Base-by-base conservation (phyloP, 2,113 vertebrate species). In the Murina feae region DNA sequence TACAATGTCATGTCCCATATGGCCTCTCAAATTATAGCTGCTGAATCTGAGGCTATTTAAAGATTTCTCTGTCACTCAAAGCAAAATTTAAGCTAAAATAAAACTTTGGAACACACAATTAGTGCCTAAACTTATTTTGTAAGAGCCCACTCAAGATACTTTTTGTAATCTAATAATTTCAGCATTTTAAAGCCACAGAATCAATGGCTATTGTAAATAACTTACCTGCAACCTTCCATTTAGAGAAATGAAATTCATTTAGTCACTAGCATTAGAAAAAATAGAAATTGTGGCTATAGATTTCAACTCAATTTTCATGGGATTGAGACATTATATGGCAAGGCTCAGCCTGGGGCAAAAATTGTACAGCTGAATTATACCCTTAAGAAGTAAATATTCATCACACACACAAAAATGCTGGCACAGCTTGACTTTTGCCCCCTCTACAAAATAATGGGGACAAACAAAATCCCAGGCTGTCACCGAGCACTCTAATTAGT, bases 401-500 rank as follows among this genome's bases (percentile, higher is more conserved):
- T 92, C 92, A 88, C 74, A 72, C 35, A 72, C 35, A 53, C 63
- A 94, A 21, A 86, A n/a, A 82, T 13, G 11, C 87, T 96, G 95
- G 97, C 1, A 0, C 58, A 94, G 87, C 37, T 72, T 90, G 90
- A 93, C 86, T 95, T 90, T 84, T 87, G 66, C 32, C n/a, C 53
- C 39, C 32, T 96, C 37, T 28, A 93, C 79, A 96, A 80, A 95
- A 47, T 96, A 93, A 75, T 69, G 32, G 87, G 76, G 90, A 80
- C 83, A 93, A 96, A 97, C 66, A 91, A 89, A 95, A 96, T 69
- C 90, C 49, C 23, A 72, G 89, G 60, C 63, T 95, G 84, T 92
- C 28, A 88, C 20, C 7, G 75, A 97, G 86, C 83, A 96, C 90
- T 92, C 63, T 95, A 98, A 95, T 93, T 92, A 95, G 82, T 95